Base-by-base conservation (phyloP, 2,888 invertebrate species). In the Acleris literana region DNA sequence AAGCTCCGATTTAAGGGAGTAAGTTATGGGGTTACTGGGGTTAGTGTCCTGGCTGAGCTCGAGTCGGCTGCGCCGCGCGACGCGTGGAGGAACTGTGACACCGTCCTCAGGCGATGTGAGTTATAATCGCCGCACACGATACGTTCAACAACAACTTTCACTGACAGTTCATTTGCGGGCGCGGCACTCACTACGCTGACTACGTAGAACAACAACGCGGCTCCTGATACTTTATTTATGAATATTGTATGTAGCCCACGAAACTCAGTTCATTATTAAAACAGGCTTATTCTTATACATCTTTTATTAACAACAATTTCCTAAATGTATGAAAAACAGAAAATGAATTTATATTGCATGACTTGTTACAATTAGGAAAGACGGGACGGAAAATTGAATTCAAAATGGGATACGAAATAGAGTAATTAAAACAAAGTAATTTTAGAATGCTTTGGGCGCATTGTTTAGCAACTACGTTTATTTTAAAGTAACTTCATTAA, bases 91-190 rank as follows among this genome's bases (percentile, higher is more conserved):
- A 77, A 80, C 74, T 79, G 78, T 80, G 82, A 79, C 82, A 79
- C 74, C 80, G 82, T 83, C 82, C 82, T 80, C 82, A 77, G 76
- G 76, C 77, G 68, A 72, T 72, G 75, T 82, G 80, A 84, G 75
- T 84, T 84, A 84, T 80, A 72, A 75, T 71, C 74, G 66, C 64
- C 69, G 72, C 74, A 71, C 85, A 84, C 82, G 85, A 76, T 71
- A 79, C 73, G 69, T 77, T 73, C 71, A 80, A 79, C 57, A 76
- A 72, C 72, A 58, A 77, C 79, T 81, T 79, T 81, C 77, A 74
- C 82, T 74, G 64, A 73, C 72, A 75, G 74, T 74, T 78, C 64
- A 75, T 73, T 76, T 74, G 71, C 72, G 73, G 73, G 73, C 69
- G 74, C 69, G 72, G 72, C 25, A 44, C 51, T 60, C 25, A 44